These are phyloP conservation scores for Scaptomyza tumidula DNA, from an alignment of 2,888 invertebrate species.

Conservation along the genomic window DNA sequence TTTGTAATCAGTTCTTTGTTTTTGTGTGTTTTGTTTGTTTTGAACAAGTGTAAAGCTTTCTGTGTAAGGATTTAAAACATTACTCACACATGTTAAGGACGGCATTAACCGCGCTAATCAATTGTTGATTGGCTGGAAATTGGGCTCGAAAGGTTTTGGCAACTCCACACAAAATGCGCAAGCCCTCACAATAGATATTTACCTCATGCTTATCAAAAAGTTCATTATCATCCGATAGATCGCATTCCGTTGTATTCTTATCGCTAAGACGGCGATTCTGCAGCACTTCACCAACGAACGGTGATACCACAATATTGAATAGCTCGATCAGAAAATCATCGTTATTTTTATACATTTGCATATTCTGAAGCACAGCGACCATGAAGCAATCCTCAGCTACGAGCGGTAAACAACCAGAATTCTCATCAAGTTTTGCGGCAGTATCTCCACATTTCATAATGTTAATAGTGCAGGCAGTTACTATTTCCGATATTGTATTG, in stretches of 20 bases:
- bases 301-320: constrained; percentile 72
- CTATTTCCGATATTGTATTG: constrained; percentile 68
- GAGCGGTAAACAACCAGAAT: constrained; percentile 55
- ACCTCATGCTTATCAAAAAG: constrained; percentile 82
- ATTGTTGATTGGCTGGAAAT: constrained; percentile 59
- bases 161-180: constrained; percentile 68
- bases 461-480: constrained; percentile 33
- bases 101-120: constrained; percentile 39
- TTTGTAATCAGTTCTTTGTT: not conserved
- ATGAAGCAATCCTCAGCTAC: constrained; percentile 74
- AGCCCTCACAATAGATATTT: constrained; percentile 81
- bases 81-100: constrained; percentile 1
- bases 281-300: constrained; percentile 46
- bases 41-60: not conserved
- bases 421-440: not conserved
- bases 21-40: not conserved
- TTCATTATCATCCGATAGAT: constrained; percentile 34
- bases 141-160: constrained; percentile 59
- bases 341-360: constrained; percentile 50
- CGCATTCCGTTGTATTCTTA: not conserved
- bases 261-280: constrained; percentile 2
- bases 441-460: not conserved
- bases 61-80: not conserved
- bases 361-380: constrained; percentile 54
- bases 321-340: constrained; percentile 67